phyloP scores from a whole-genome alignment of 2,113 vertebrate genomes.

The Mohoua ochrocephala region DNA sequence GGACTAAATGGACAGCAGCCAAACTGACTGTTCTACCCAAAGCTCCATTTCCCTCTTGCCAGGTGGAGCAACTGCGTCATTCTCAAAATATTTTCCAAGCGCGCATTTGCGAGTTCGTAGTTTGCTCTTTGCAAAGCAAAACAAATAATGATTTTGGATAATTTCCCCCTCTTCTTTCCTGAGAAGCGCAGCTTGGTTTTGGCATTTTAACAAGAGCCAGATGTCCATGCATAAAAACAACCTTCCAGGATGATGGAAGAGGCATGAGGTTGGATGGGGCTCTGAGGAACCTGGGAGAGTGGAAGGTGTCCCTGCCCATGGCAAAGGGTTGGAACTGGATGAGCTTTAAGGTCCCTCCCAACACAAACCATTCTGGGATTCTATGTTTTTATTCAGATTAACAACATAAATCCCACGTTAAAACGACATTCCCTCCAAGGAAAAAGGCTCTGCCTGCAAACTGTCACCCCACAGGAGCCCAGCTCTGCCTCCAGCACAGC shows the following conservation, averaged over 20 bases:
- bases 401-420: not conserved
- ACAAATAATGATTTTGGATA: not conserved
- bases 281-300: not conserved
- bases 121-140: not conserved
- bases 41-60: not conserved
- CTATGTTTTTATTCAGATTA: rapidly evolving
- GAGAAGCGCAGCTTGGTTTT: not conserved
- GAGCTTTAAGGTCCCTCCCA: not conserved
- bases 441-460: not conserved
- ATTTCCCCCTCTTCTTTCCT: not conserved
- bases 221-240: not conserved
- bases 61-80: not conserved
- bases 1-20: not conserved
- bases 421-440: not conserved
- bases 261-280: not conserved
- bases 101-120: rapidly evolving
- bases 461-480: not conserved
- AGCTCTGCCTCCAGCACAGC: not conserved
- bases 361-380: not conserved
- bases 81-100: not conserved
- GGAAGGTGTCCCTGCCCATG: not conserved
- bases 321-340: not conserved
- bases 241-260: not conserved
- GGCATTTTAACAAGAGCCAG: not conserved
- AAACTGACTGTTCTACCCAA: not conserved